These are phyloP conservation scores for Ctenomys sociabilis DNA, from an alignment of 2,113 vertebrate genomes.

Conservation along the genomic window DNA sequence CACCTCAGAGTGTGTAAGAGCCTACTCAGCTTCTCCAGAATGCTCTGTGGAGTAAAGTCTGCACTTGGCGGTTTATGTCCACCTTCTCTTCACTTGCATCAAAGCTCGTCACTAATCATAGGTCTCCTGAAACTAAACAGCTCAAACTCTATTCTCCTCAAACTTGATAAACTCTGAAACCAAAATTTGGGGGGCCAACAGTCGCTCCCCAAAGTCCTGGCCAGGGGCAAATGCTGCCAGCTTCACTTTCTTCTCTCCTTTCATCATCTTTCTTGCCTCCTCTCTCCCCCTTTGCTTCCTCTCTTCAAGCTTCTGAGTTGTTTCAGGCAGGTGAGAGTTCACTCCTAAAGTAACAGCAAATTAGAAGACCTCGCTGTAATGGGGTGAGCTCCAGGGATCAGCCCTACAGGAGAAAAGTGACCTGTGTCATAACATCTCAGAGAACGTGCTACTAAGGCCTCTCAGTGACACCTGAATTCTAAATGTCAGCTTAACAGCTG, in stretches of 20 bases:
- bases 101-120: background rate
- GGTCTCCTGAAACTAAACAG: background rate
- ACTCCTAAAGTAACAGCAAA: background rate
- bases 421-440: constrained; percentile 46
- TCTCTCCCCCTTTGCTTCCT: background rate
- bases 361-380: constrained; percentile 43
- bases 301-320: background rate
- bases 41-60: background rate
- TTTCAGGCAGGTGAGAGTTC: constrained; percentile 39
- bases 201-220: background rate
- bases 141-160: rapidly evolving
- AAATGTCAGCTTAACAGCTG: constrained; percentile 67
- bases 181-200: background rate
- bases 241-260: background rate
- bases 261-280: background rate
- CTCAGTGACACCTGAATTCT: constrained; percentile 60
- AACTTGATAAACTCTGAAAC: background rate
- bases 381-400: constrained; percentile 26
- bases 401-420: constrained; percentile 41
- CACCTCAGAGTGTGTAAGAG: background rate
- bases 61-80: background rate
- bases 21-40: background rate
- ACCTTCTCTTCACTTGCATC: background rate
- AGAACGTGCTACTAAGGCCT: background rate
- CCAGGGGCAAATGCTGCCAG: background rate